Percentiles rank a stretch among this genome's conserved stretches.
These are phyloP conservation scores for Mythimna loreyi DNA, from an alignment of 2,888 invertebrate genomes.

Conservation along the genomic window DNA sequence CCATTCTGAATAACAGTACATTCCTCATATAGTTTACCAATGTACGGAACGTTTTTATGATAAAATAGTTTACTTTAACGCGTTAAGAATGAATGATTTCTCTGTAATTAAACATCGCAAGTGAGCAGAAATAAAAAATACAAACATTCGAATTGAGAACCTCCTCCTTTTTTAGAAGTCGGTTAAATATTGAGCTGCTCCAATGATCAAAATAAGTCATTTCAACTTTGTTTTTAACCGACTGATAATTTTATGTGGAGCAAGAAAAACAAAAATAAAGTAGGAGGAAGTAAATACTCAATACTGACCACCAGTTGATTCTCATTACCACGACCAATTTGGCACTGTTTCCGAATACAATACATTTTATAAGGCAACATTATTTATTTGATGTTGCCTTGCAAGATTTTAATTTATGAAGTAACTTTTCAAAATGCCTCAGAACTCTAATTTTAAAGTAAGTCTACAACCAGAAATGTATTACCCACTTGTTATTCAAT, in stretches of 20 bases:
- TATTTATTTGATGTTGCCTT: too few species aligned
- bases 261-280: slow-evolving; percentile 26
- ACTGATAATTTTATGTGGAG: background rate
- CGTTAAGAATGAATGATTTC: too few species aligned
- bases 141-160: too few species aligned
- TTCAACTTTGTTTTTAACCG: background rate
- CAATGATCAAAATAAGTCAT: too few species aligned
- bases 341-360: slow-evolving; percentile 19
- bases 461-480: background rate
- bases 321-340: background rate
- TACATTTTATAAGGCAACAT: slow-evolving; percentile 1
- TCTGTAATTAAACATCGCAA: too few species aligned
- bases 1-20: slow-evolving; percentile 10
- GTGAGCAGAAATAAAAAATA: too few species aligned
- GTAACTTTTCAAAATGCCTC: background rate
- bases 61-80: too few species aligned
- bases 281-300: slow-evolving; percentile 19
- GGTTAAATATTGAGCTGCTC: too few species aligned
- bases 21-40: slow-evolving; percentile 1
- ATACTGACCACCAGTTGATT: slow-evolving; percentile 23
- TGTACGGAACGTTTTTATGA: background rate
- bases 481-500: background rate
- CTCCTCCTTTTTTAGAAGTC: too few species aligned
- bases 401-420: background rate
- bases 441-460: background rate